phyloP scores from a whole-genome alignment of 2,113 vertebrate species.

The Chionis minor region DNA sequence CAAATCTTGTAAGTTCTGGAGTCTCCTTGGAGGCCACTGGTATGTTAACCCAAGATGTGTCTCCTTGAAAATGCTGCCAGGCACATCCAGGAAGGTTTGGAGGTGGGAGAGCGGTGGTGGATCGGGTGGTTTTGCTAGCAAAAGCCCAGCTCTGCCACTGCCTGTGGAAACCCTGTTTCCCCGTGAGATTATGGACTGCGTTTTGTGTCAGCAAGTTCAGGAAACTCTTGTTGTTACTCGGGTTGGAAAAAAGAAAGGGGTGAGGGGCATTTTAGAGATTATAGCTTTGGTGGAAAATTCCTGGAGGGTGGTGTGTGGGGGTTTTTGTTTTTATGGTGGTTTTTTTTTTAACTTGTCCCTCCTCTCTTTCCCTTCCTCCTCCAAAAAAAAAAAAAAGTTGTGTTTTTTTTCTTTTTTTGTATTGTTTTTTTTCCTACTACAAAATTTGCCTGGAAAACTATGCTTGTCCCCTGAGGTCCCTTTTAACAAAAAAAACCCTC shows the following conservation, averaged over 20 bases:
- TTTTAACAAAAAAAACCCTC: neutral
- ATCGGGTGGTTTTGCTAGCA: neutral
- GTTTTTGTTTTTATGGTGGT: neutral
- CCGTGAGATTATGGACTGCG: accelerated
- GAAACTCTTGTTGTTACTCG: neutral
- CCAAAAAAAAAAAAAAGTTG: neutral
- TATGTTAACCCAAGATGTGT: neutral
- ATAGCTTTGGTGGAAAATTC: conserved; percentile 56
- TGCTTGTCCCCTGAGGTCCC: neutral
- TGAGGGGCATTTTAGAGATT: neutral
- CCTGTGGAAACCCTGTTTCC: neutral
- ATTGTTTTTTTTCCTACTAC: neutral
- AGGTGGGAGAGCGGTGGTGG: neutral
- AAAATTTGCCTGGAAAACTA: neutral
- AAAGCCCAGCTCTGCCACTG: neutral
- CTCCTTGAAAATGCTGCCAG: neutral
- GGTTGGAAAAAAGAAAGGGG: neutral
- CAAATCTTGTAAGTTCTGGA: neutral
- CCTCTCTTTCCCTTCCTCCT: neutral
- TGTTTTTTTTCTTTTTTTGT: neutral
- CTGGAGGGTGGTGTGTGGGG: neutral
- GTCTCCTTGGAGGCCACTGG: too few species aligned
- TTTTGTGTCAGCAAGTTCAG: neutral
- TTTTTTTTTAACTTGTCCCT: neutral
- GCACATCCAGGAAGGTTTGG: neutral